phyloP scores from a whole-genome alignment of 2,888 invertebrate species.

The Endotricha flammealis region DNA sequence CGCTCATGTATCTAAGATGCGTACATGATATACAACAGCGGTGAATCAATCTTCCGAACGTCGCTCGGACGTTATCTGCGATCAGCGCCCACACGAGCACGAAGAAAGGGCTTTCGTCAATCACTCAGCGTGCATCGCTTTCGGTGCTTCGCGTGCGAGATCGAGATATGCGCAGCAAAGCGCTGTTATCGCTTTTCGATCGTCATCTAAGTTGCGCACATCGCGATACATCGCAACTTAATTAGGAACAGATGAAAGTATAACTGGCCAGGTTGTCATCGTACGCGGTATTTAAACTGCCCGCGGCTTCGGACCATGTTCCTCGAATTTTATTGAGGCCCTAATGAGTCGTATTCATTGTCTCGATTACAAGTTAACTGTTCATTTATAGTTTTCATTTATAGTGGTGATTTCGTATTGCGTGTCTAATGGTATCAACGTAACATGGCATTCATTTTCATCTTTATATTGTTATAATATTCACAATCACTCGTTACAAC shows the following conservation, averaged over 20 bases:
- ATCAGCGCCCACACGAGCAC: constrained; percentile 51
- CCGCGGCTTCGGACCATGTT: constrained; percentile 37
- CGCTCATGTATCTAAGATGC: constrained; percentile 55
- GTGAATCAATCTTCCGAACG: constrained; percentile 68
- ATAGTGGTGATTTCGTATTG: constrained; percentile 45
- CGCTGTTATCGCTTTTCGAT: constrained; percentile 33
- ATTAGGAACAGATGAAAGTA: constrained; percentile 50
- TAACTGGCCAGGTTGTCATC: constrained; percentile 39
- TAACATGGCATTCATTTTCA: constrained; percentile 35
- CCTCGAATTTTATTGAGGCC: constrained; percentile 48
- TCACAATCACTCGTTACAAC: constrained; percentile 58
- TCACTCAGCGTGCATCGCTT: constrained; percentile 35
- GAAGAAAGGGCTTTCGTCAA: constrained; percentile 43
- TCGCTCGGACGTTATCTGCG: constrained; percentile 55
- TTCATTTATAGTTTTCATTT: constrained; percentile 55
- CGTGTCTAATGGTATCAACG: constrained; percentile 35
- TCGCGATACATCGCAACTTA: constrained; percentile 50
- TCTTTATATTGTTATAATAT: constrained; percentile 52
- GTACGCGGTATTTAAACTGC: constrained; percentile 44
- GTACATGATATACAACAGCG: constrained; percentile 54
- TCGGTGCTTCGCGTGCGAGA: constrained; percentile 5
- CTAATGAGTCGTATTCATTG: constrained; percentile 62
- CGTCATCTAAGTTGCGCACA: constrained; percentile 23
- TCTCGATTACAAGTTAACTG: constrained; percentile 55
- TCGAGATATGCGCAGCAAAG: constrained; percentile 4